Evolutionary conservation across 2,888 invertebrate genomes (phyloP).

Genomic region (Scaptomyza polygonia): DNA sequence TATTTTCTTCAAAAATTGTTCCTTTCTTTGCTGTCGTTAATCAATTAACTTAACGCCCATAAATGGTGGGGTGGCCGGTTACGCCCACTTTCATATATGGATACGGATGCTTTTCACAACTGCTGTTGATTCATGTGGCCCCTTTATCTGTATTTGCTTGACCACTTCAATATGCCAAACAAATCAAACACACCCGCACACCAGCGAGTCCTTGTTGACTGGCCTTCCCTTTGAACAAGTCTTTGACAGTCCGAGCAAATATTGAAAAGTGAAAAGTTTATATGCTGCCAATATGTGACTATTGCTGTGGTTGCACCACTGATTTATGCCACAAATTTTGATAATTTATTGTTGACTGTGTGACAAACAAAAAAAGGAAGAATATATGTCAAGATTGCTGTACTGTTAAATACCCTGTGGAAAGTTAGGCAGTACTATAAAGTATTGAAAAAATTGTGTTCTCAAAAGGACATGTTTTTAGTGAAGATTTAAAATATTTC

Average conservation of each 20-base stretch:
- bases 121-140: constrained; percentile 52
- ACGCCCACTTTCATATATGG: constrained; percentile 55
- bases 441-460: no score
- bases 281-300: constrained; percentile 55
- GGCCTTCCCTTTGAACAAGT: constrained; percentile 28
- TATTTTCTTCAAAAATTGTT: constrained; percentile 5
- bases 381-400: background rate
- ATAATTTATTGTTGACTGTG: constrained; percentile 76
- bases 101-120: constrained; percentile 26
- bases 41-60: constrained; percentile 75
- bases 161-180: constrained; percentile 83
- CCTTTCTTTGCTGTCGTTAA: constrained; percentile 58
- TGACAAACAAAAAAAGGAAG: constrained; percentile 4
- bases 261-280: constrained; percentile 79
- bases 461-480: no score
- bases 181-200: constrained; percentile 67
- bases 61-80: constrained; percentile 25
- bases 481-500: no score
- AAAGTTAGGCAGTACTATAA: no score
- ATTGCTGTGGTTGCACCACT: constrained; percentile 44
- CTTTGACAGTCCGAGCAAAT: constrained; percentile 57
- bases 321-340: constrained; percentile 81
- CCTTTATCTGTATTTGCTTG: constrained; percentile 56
- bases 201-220: constrained; percentile 19
- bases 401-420: constrained; percentile 6